Conservation (phyloP, 2,888 invertebrate species). For the Cryptocheilus praepositus region DNA sequence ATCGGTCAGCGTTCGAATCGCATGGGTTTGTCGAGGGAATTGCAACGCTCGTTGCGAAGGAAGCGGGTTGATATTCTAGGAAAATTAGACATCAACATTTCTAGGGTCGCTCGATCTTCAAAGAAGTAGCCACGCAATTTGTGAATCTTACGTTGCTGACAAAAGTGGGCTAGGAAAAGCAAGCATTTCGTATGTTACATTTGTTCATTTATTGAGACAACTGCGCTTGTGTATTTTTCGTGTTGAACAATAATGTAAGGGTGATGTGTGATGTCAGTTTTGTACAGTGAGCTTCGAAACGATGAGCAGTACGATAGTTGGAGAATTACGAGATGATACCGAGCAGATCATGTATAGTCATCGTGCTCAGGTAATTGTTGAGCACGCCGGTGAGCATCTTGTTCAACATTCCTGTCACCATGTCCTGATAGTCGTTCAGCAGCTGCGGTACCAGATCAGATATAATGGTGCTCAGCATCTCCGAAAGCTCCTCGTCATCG, state of each 20-base stretch:
- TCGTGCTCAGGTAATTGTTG: slow-evolving; percentile 41
- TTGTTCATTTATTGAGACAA: no score
- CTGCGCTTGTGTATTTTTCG: neutral
- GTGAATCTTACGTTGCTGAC: no score
- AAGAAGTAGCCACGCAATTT: no score
- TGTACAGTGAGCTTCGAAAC: neutral
- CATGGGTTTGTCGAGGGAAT: neutral
- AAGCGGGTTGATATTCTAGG: neutral
- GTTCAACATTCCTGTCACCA: slow-evolving; percentile 25
- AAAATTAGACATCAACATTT: neutral
- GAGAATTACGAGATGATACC: no score
- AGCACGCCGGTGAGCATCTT: neutral
- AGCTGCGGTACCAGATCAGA: slow-evolving; percentile 49
- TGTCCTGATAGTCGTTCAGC: slow-evolving; percentile 48
- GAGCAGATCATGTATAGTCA: slow-evolving; percentile 35
- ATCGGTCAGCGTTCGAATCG: slow-evolving; percentile 17
- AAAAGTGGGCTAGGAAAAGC: no score
- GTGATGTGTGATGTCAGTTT: neutral
- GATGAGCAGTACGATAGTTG: neutral
- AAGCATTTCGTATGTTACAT: no score
- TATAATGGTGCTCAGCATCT: slow-evolving; percentile 44
- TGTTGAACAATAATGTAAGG: neutral
- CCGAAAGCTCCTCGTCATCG: slow-evolving; percentile 51
- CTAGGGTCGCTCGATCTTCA: neutral
- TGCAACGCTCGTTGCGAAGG: neutral